Conservation (phyloP, 2,888 invertebrate genomes). For the Alloplasta piceator region DNA sequence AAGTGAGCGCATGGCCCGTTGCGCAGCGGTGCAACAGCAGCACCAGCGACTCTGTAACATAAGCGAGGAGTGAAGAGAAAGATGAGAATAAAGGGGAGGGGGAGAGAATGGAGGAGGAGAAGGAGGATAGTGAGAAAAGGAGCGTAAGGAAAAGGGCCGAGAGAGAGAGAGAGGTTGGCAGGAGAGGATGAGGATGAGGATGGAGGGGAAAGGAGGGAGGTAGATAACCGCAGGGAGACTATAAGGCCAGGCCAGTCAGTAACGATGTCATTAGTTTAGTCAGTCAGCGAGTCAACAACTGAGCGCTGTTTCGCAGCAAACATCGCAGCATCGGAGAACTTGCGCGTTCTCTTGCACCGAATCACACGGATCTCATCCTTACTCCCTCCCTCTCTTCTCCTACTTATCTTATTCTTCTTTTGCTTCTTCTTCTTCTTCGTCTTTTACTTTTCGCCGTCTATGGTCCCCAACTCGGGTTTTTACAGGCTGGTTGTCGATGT, state of each 20-base stretch:
- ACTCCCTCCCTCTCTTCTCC: conserved; percentile 32
- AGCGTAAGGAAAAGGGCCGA: conserved; percentile 52
- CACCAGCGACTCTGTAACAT: conserved; percentile 57
- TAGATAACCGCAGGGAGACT: conserved; percentile 67
- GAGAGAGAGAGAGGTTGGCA: conserved; percentile 48
- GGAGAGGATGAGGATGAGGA: conserved; percentile 44
- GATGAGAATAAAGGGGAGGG: conserved; percentile 50
- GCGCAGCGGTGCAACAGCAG: conserved; percentile 67
- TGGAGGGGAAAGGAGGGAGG: conserved; percentile 60
- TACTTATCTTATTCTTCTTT: conserved; percentile 15
- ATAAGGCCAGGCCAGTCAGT: conserved; percentile 80
- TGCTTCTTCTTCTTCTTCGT: background rate
- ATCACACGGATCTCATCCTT: conserved; percentile 33
- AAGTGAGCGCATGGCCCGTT: conserved; percentile 69
- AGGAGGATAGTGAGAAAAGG: conserved; percentile 43
- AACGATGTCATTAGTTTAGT: conserved; percentile 82
- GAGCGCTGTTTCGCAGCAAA: conserved; percentile 74
- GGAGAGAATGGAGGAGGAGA: conserved; percentile 43
- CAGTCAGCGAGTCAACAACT: conserved; percentile 82
- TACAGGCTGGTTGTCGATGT: conserved; percentile 49
- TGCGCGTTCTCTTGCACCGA: conserved; percentile 30
- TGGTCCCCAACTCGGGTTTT: conserved; percentile 51
- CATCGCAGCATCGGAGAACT: conserved; percentile 37
- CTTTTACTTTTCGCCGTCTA: conserved; percentile 31
- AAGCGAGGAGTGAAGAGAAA: conserved; percentile 50